Conservation (phyloP, 2,113 vertebrate genomes). For the Haplochromis burtoni region DNA sequence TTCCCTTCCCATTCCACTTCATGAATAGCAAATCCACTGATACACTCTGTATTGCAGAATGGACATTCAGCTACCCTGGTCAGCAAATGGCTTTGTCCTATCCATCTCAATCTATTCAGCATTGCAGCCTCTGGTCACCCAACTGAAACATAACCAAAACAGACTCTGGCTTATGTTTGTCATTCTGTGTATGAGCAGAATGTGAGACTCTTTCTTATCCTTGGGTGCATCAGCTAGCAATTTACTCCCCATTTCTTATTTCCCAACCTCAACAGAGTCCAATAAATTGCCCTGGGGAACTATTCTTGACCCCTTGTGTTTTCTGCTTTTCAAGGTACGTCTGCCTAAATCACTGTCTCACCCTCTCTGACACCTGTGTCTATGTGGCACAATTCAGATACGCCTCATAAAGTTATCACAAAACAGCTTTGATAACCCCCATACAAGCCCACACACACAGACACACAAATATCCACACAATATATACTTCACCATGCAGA, state of each 20-base stretch:
- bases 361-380: conserved; percentile 23
- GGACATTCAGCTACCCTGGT: conserved; percentile 1
- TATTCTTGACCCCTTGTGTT: conserved; percentile 40
- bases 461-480: neutral
- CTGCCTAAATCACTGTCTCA: conserved; percentile 27
- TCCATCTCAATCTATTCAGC: conserved; percentile 28
- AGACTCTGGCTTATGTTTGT: neutral
- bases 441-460: neutral
- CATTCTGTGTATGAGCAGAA: neutral
- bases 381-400: conserved; percentile 23
- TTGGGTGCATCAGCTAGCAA: neutral
- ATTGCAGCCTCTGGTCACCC: conserved; percentile 24
- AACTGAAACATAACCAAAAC: neutral
- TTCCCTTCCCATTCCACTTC: neutral
- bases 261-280: conserved; percentile 38
- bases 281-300: conserved; percentile 48
- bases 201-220: conserved; percentile 13
- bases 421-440: conserved; percentile 16
- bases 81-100: conserved; percentile 12
- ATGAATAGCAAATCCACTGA: conserved; percentile 37
- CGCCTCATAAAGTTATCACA: neutral
- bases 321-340: conserved; percentile 17
- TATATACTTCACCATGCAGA: neutral
- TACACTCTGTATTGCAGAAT: neutral
- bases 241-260: conserved; percentile 50